phyloP scores from a whole-genome alignment of 2,797 vertebrate species.

The Galagoides demidoff region DNA sequence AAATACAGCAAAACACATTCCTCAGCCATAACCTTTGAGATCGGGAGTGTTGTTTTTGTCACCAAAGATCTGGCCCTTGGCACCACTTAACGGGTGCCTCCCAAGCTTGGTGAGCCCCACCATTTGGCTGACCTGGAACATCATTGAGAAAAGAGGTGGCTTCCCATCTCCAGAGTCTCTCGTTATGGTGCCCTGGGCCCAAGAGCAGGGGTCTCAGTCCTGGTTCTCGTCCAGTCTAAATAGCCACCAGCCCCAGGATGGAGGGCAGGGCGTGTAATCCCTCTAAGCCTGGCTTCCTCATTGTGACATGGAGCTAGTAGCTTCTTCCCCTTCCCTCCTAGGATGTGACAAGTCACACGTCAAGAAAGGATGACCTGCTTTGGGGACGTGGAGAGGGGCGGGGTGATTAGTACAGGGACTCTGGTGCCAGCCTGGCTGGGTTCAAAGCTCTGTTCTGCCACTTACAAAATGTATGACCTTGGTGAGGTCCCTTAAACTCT shows the following conservation, averaged over 20 bases:
- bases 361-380: not conserved
- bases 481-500: not conserved
- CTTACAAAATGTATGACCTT: not conserved
- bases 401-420: fast-evolving
- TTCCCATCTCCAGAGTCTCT: not conserved
- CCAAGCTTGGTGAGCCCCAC: not conserved
- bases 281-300: not conserved
- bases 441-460: not conserved
- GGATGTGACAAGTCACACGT: fast-evolving
- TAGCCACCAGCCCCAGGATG: not conserved
- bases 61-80: not conserved
- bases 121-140: not conserved
- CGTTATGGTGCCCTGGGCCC: not conserved
- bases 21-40: not conserved
- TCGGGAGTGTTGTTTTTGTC: not conserved
- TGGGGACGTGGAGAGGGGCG: not conserved
- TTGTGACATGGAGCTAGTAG: not conserved
- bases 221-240: not conserved
- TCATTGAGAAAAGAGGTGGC: not conserved
- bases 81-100: not conserved
- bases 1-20: slow-evolving; percentile 26
- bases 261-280: fast-evolving
- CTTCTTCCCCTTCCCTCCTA: not conserved
- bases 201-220: not conserved
- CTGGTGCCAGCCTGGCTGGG: not conserved